Evolutionary conservation across 2,888 invertebrate species (phyloP).

Genomic region (Eucera pruinosa): DNA sequence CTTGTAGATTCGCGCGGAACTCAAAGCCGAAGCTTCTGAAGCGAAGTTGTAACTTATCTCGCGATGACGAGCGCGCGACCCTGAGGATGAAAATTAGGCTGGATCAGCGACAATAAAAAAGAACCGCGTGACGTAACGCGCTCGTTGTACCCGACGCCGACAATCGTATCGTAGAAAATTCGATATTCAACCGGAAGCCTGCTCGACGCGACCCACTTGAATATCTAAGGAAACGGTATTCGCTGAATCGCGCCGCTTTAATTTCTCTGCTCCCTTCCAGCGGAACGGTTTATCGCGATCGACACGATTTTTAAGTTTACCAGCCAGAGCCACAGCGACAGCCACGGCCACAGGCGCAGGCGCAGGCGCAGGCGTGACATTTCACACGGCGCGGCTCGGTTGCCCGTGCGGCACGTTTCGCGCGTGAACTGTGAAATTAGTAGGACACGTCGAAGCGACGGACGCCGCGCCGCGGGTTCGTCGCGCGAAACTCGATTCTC

Average conservation of each 20-base stretch:
- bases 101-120: neutral
- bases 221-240: constrained; percentile 12
- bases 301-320: constrained; percentile 22
- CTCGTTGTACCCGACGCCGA: neutral
- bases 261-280: too few species aligned
- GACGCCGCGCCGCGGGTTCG: neutral
- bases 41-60: too few species aligned
- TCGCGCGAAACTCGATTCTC: constrained; percentile 17
- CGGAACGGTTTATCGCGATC: constrained; percentile 1
- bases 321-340: neutral
- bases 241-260: too few species aligned
- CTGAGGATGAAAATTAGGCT: constrained; percentile 30
- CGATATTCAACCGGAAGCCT: constrained; percentile 21
- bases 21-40: too few species aligned
- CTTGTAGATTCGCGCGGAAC: too few species aligned
- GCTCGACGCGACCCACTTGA: constrained; percentile 16
- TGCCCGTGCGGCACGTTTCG: too few species aligned
- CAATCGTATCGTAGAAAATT: neutral
- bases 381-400: too few species aligned
- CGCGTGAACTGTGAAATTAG: constrained; percentile 8
- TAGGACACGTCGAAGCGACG: neutral
- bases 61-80: neutral
- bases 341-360: too few species aligned
- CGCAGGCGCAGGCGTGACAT: too few species aligned
- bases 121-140: constrained; percentile 31